Evolutionary conservation across 2,888 invertebrate species (phyloP), one percentile per base, ranked within the genome.

Genomic region (Andrena haemorrhoa): DNA sequence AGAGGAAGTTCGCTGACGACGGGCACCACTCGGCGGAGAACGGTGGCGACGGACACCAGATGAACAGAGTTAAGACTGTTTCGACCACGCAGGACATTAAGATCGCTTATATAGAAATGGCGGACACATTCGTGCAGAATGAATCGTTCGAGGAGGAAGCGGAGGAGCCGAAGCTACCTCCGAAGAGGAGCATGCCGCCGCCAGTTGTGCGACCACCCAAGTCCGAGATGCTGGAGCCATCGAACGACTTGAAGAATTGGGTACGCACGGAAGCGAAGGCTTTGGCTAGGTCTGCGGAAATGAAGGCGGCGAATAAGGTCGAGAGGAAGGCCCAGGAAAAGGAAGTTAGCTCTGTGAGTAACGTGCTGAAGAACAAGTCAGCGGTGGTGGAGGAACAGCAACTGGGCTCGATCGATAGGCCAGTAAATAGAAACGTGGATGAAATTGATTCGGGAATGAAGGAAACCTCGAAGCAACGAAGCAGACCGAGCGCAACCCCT

Each of bases 1-100:
- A 97, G 94, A 95, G 97, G 84, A 96, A 96, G 92, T 96, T 96
- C 93, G 88, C 91, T 12, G 93, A 94, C 56, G 92, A 94, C 31
- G 93, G 92, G 16, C 90, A 70, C 0, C 72, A 84, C 64, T 70
- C 87, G 80, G 10, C 63, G 0, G 84, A 88, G 16, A 88, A 86
- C 23, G 78, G 78, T 5, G 72, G 56, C 2, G 61, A 66, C 6
- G 2, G 7, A 12, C 74, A 68, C 29, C 77, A 63, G 58, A 60
- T 63, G 8, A 77, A 10, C 31, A 58, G 66, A 12, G 10, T 10
- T 2, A 76, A 20, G 1, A 53, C 53, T 0, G 20, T 53, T 7
- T 12, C 72, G 26, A 60, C 8, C 16, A 8, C 60, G 31, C 88
- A 87, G 20, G 88, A 92, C 29, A 87, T 93, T 8, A 93, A 93